A percentile compares a stretch with the other conserved stretches of the same genome.
Evolutionary conservation across 2,113 vertebrate genomes (phyloP).

Genomic region (Macroglossus sobrinus): DNA sequence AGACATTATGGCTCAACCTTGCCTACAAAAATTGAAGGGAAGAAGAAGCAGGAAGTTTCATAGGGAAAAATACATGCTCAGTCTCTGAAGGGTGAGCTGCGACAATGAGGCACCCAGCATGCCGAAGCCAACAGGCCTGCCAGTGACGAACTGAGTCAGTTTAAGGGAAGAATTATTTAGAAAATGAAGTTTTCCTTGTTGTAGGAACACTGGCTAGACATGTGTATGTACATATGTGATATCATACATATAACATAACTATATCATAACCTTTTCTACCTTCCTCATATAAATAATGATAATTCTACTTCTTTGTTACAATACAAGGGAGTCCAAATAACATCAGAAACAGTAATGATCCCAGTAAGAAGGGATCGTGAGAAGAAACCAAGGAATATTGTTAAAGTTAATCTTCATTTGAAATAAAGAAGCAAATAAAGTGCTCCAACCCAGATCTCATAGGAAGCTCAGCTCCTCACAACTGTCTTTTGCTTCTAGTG

Average conservation of each 20-base stretch:
- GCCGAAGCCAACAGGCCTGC: slow-evolving; percentile 23
- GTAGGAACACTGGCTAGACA: not conserved
- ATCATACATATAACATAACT: not conserved
- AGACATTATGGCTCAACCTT: slow-evolving; percentile 24
- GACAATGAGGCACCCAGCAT: not conserved
- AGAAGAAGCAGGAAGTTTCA: slow-evolving; percentile 67
- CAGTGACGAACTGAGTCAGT: slow-evolving; percentile 50
- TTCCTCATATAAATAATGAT: slow-evolving; percentile 21
- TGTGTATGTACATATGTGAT: not conserved
- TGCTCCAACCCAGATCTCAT: not conserved
- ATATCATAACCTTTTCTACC: not conserved
- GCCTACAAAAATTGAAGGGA: slow-evolving; percentile 47
- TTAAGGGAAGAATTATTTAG: slow-evolving; percentile 55
- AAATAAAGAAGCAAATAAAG: slow-evolving; percentile 58
- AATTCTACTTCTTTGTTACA: slow-evolving; percentile 41
- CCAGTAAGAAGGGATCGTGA: not conserved
- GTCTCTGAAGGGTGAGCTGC: slow-evolving; percentile 51
- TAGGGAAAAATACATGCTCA: slow-evolving; percentile 41
- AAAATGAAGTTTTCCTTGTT: slow-evolving; percentile 65
- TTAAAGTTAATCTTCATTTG: slow-evolving; percentile 59
- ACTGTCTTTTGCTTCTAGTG: slow-evolving; percentile 40
- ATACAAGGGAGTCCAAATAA: slow-evolving; percentile 25
- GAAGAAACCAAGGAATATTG: slow-evolving; percentile 40
- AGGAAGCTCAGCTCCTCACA: slow-evolving; percentile 31
- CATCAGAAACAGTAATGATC: slow-evolving; percentile 39